Evolutionary conservation across 2,113 vertebrate genomes (phyloP).

Genomic region (Semicossyphus pulcher): DNA sequence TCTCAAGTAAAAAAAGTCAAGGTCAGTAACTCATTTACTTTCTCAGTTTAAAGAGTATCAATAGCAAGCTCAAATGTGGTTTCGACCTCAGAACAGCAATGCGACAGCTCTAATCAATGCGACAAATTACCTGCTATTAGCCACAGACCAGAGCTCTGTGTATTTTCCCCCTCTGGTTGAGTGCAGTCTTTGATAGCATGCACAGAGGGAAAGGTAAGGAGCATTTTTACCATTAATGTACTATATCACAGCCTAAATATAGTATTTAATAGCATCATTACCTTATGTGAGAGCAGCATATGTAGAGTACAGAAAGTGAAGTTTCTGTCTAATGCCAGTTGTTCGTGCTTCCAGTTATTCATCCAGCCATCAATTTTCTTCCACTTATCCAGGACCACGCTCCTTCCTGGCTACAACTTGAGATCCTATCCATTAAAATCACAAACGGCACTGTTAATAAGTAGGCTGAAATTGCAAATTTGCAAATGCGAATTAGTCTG

Average conservation of each 20-base stretch:
- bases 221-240: conserved; percentile 21
- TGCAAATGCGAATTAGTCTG: too few species aligned
- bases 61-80: conserved; percentile 32
- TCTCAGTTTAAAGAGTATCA: conserved; percentile 39
- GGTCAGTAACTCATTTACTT: conserved; percentile 38
- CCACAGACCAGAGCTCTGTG: conserved; percentile 37
- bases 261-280: conserved; percentile 46
- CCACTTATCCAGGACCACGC: background rate
- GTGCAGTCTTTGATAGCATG: conserved; percentile 31
- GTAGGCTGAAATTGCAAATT: too few species aligned
- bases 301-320: conserved; percentile 17
- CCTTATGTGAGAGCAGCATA: background rate
- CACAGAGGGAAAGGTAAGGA: conserved; percentile 20
- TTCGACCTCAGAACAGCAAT: conserved; percentile 41
- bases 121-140: conserved; percentile 68
- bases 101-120: conserved; percentile 62
- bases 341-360: background rate
- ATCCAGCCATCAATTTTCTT: background rate
- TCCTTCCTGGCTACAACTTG: too few species aligned
- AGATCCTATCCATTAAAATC: too few species aligned
- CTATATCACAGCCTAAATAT: conserved; percentile 33
- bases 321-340: conserved; percentile 2
- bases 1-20: conserved; percentile 15
- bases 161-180: conserved; percentile 23
- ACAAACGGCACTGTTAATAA: too few species aligned